A percentile compares a stretch with the other conserved stretches of the same genome.
Evolutionary conservation across 1,140 invertebrate genomes (phyloP).

Genomic region (Apis cerana): DNA sequence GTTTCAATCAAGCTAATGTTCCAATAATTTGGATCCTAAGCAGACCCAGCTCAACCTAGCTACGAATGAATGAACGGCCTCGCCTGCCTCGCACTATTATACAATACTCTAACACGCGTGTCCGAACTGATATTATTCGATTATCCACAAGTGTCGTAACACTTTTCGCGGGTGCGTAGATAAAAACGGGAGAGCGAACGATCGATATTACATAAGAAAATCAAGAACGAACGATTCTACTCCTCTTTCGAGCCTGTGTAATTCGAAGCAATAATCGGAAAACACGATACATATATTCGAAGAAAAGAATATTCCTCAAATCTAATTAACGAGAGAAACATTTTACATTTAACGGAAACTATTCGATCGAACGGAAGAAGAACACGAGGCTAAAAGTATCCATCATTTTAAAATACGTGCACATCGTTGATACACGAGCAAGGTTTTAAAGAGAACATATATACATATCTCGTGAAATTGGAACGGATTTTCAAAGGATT

Average conservation of each 20-base stretch:
- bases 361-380: too few relatives aligned
- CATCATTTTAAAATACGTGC: too few relatives aligned
- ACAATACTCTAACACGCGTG: constrained; percentile 33
- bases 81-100: constrained; percentile 51
- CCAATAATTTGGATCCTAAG: constrained; percentile 74
- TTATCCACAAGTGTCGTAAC: constrained; percentile 3
- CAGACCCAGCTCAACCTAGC: constrained; percentile 64
- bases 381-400: too few relatives aligned
- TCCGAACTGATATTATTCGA: background rate
- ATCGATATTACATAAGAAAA: constrained; percentile 31
- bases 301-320: too few relatives aligned
- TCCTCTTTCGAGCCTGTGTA: too few relatives aligned
- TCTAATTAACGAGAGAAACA: too few relatives aligned
- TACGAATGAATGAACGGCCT: constrained; percentile 69
- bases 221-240: constrained; percentile 2
- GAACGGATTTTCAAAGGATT: too few relatives aligned
- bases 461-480: background rate
- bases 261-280: too few relatives aligned
- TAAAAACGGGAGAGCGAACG: constrained; percentile 16
- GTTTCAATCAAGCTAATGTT: constrained; percentile 80
- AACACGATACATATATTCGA: too few relatives aligned
- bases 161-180: constrained; percentile 14
- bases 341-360: too few relatives aligned
- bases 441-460: background rate
- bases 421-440: too few relatives aligned